Conservation (phyloP, 1,140 invertebrate species). For the Pseudomyrmex cubaensis region DNA sequence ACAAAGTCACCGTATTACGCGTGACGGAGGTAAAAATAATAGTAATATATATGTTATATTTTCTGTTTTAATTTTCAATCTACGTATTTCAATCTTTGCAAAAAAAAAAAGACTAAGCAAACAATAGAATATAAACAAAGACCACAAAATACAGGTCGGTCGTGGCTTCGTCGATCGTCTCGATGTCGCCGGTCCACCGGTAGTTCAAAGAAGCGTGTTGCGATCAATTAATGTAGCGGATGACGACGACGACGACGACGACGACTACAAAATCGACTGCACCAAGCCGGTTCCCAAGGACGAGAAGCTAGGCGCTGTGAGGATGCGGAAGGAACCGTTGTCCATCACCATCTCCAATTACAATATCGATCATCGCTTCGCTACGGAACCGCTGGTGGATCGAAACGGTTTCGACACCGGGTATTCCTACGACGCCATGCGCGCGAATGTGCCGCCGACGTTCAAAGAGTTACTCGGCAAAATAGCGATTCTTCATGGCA, state of each 20-base stretch:
- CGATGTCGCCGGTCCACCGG: constrained; percentile 1
- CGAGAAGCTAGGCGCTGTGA: constrained; percentile 32
- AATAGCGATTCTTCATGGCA: constrained; percentile 76
- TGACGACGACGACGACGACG: constrained; percentile 69
- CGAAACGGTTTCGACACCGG: constrained; percentile 73
- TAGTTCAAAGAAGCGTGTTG: constrained; percentile 63
- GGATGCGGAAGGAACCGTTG: constrained; percentile 72
- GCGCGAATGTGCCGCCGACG: constrained; percentile 77
- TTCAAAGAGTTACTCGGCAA: constrained; percentile 72
- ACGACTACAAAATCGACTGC: constrained; percentile 69
- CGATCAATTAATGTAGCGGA: constrained; percentile 66
- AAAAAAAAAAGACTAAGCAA: too few species aligned
- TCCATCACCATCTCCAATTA: constrained; percentile 79
- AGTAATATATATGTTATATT: constrained; percentile 11
- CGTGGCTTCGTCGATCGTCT: constrained; percentile 39
- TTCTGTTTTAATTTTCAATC: neutral
- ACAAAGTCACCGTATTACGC: constrained; percentile 69
- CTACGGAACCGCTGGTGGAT: constrained; percentile 69
- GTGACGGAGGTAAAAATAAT: constrained; percentile 40
- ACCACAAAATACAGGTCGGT: constrained; percentile 13
- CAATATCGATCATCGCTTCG: constrained; percentile 73
- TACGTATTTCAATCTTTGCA: too few species aligned
- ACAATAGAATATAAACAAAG: neutral
- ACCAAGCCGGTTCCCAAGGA: constrained; percentile 66
- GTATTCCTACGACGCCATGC: constrained; percentile 76